Conservation (phyloP, 1,140 invertebrate genomes). For the Macrostomum lignano region DNA sequence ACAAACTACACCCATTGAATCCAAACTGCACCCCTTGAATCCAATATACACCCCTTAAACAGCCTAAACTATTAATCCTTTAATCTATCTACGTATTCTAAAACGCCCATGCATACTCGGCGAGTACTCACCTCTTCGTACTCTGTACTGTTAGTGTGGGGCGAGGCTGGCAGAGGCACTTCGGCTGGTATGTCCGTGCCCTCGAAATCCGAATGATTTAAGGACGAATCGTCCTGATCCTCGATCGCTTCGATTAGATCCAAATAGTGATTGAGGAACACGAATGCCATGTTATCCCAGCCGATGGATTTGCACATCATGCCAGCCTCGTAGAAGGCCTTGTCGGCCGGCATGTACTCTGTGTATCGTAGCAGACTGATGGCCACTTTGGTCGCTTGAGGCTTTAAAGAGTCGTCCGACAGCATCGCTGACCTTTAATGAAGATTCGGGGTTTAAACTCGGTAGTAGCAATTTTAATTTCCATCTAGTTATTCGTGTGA, state of each 20-base stretch:
- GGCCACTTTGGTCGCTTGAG: constrained; percentile 19
- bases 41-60: too few species aligned
- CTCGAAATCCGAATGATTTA: constrained; percentile 58
- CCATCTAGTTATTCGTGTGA: too few species aligned
- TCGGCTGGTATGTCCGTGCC: constrained; percentile 63
- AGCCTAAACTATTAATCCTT: too few species aligned
- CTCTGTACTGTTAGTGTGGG: constrained; percentile 12
- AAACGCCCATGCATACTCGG: too few species aligned
- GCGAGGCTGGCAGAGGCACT: constrained; percentile 41
- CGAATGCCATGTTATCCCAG: constrained; percentile 64
- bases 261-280: constrained; percentile 75
- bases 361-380: constrained; percentile 56
- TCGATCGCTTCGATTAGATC: constrained; percentile 49
- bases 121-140: background rate
- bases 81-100: too few species aligned
- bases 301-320: constrained; percentile 31
- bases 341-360: constrained; percentile 64
- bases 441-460: too few species aligned
- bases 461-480: too few species aligned
- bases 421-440: too few species aligned
- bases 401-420: too few species aligned
- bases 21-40: too few species aligned
- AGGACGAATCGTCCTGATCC: constrained; percentile 36
- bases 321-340: constrained; percentile 63
- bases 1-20: too few species aligned